These are phyloP conservation scores for Andrena chrysosceles DNA, from an alignment of 2,888 invertebrate species.

Conservation along the genomic window DNA sequence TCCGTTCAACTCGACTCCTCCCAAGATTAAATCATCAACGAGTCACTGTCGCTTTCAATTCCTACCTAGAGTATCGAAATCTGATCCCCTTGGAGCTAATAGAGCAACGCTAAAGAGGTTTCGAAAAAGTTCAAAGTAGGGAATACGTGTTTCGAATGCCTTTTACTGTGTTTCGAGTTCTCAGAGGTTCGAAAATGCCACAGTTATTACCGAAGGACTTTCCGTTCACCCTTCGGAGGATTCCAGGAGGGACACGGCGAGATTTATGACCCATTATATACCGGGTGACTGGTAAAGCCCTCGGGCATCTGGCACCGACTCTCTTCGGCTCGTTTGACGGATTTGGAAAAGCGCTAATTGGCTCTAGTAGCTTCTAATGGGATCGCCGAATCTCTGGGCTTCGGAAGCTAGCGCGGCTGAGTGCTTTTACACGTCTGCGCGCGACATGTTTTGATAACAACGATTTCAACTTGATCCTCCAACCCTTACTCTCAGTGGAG, in stretches of 20 bases:
- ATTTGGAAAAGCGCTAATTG: conserved; percentile 70
- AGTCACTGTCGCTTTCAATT: too few relatives aligned
- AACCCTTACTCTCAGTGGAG: background rate
- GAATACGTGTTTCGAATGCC: too few relatives aligned
- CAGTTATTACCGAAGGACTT: conserved; percentile 26
- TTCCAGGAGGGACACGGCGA: conserved; percentile 41
- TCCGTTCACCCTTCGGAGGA: conserved; percentile 38
- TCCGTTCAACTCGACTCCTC: too few relatives aligned
- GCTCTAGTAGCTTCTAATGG: conserved; percentile 63
- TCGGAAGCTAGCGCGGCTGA: background rate
- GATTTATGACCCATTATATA: conserved; percentile 69
- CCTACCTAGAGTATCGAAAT: too few relatives aligned
- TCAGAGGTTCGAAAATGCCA: background rate
- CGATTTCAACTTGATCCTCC: background rate
- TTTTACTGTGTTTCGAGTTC: background rate
- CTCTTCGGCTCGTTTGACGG: conserved; percentile 46
- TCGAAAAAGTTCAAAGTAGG: background rate
- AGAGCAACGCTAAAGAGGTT: background rate
- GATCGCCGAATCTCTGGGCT: background rate
- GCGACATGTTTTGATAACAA: background rate
- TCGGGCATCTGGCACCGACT: conserved; percentile 63
- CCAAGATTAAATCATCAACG: too few relatives aligned
- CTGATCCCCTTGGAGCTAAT: background rate
- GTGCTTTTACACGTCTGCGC: background rate
- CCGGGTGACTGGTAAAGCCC: conserved; percentile 45